Evolutionary conservation across 2,888 invertebrate genomes (phyloP).

Genomic region (Mythimna vitellina): DNA sequence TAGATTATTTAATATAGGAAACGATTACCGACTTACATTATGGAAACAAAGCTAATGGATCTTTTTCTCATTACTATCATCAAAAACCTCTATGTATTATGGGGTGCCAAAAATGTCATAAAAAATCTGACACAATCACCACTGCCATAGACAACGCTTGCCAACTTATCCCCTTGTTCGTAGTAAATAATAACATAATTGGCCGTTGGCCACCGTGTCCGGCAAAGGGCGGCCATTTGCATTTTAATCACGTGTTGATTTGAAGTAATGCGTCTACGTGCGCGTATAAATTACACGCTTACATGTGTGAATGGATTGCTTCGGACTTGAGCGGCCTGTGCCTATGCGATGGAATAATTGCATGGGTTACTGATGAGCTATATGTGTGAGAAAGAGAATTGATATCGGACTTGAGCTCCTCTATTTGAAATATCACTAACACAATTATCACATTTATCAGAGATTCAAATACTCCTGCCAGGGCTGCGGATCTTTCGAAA

Average conservation of each 20-base stretch:
- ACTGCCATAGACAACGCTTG: constrained; percentile 50
- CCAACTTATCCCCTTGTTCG: constrained; percentile 66
- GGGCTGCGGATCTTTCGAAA: too few relatives aligned
- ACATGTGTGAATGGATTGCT: constrained; percentile 66
- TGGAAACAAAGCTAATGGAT: not conserved
- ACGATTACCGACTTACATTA: not conserved
- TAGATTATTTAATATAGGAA: not conserved
- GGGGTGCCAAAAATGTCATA: constrained; percentile 47
- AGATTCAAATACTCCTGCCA: too few relatives aligned
- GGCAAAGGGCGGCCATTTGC: constrained; percentile 83
- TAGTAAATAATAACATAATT: constrained; percentile 83
- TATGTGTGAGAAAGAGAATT: constrained; percentile 1
- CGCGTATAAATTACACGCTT: constrained; percentile 77
- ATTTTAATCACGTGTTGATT: constrained; percentile 88
- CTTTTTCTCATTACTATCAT: too few relatives aligned
- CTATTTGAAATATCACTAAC: not conserved
- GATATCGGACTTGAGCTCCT: not conserved
- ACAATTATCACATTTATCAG: too few relatives aligned
- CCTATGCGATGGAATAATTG: constrained; percentile 41
- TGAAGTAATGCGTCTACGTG: constrained; percentile 78
- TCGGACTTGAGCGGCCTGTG: constrained; percentile 16
- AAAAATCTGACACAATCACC: constrained; percentile 50
- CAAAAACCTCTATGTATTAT: not conserved
- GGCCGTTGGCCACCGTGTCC: constrained; percentile 72
- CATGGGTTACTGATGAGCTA: constrained; percentile 34